These are phyloP conservation scores for Amblyraja radiata DNA, from an alignment of 2,797 vertebrate genomes.

Conservation along the genomic window DNA sequence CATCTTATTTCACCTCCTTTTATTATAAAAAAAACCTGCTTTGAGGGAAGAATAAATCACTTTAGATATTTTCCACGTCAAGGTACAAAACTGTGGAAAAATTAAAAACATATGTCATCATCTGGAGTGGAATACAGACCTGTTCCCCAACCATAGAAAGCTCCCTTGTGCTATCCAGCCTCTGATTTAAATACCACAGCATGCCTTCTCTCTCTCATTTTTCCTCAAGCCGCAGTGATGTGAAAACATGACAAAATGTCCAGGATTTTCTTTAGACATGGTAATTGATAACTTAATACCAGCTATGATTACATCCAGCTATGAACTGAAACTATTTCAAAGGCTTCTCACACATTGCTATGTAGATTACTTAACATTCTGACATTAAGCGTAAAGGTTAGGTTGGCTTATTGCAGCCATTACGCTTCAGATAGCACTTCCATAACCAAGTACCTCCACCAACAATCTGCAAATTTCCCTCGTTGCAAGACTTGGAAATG, in stretches of 20 bases:
- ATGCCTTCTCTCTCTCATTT: background rate
- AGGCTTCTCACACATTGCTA: background rate
- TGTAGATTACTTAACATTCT: background rate
- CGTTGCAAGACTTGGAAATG: no score
- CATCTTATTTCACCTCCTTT: background rate
- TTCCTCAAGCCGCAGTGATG: background rate
- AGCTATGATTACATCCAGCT: background rate
- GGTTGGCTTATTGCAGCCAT: no score
- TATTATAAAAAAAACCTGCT: background rate
- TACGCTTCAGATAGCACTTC: no score
- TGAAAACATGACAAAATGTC: background rate
- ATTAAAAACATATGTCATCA: slow-evolving; percentile 35
- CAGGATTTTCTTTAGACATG: background rate
- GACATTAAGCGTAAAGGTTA: background rate
- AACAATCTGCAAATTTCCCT: no score
- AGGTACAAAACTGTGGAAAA: background rate
- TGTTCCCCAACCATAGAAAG: background rate
- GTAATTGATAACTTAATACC: background rate
- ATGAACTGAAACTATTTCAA: background rate
- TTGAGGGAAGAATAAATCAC: background rate
- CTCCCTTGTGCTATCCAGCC: background rate
- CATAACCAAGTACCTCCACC: no score
- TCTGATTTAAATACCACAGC: background rate
- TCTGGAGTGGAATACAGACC: background rate
- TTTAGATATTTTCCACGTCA: slow-evolving; percentile 6